Evolutionary conservation across 2,113 vertebrate genomes (phyloP), one percentile per base, ranked within the genome.

Genomic region (Siphamia tubifer): DNA sequence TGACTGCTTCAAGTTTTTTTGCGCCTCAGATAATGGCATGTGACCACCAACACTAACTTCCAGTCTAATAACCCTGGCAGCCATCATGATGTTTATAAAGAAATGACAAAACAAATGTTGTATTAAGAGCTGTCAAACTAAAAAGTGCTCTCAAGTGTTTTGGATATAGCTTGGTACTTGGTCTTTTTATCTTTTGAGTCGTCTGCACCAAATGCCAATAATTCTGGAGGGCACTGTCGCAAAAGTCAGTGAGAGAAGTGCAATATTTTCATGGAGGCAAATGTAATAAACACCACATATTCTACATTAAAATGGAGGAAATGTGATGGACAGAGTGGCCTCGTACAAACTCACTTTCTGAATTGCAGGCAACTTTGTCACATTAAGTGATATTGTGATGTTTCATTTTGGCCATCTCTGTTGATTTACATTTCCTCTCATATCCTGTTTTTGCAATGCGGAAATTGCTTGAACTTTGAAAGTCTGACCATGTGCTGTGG

Each of bases 201-300:
- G 66, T 80, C 63, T 77, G 45, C 36, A 78, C 69, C 68, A 61
- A 71, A 57, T 77, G 76, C 52, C 79, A 86, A 72, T 81, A 72
- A 73, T 75, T 77, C 79, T 78, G 54, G n/a, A 38, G 58, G 38
- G 49, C 40, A 34, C 38, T 44, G 31, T 34, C 32, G 68, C 73
- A 52, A 62, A 77, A 28, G 43, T 63, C 21, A 57, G 49, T 76
- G 54, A 71, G 35, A 83, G 20, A 70, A 83, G 55, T 75, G 72
- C 74, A 74, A 53, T 48, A 21, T 52, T 52, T 71, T 30, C 8
- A 51, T 62, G 47, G 24, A 60, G 47, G 34, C 47, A 39, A 62
- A 71, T 58, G 40, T 36, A 68, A 70, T 48, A 53, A 9, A 27
- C 16, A 42, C 21, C 55, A 73, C 65, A 63, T 51, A 19, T 58